phyloP scores from a whole-genome alignment of 2,797 vertebrate genomes.

The Macroramphosus scolopax region DNA sequence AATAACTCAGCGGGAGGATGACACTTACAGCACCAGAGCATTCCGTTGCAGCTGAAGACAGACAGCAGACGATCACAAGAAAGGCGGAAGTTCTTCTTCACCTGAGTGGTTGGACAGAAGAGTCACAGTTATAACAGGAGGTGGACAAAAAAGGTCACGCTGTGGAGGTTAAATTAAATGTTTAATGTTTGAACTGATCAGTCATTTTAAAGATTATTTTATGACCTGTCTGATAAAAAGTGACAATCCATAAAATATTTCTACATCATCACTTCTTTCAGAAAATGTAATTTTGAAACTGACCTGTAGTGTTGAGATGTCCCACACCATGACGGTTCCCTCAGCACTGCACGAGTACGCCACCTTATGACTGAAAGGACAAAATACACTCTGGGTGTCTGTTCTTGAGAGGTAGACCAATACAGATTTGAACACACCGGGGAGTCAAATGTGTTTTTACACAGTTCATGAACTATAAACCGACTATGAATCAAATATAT shows the following conservation, averaged over 20 bases:
- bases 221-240: too few relatives aligned
- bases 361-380: slow-evolving; percentile 69
- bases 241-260: too few relatives aligned
- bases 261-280: too few relatives aligned
- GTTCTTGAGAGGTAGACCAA: too few relatives aligned
- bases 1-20: not conserved
- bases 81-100: slow-evolving; percentile 81
- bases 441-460: too few relatives aligned
- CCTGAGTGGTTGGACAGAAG: slow-evolving; percentile 42
- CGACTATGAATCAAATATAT: too few relatives aligned
- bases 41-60: slow-evolving; percentile 68
- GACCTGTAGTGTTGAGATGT: slow-evolving; percentile 82
- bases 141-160: too few relatives aligned
- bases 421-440: too few relatives aligned
- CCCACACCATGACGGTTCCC: slow-evolving; percentile 88
- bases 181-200: too few relatives aligned
- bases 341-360: slow-evolving; percentile 93
- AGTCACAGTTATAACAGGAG: not conserved
- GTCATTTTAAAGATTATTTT: too few relatives aligned
- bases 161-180: not conserved
- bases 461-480: too few relatives aligned
- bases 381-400: not conserved
- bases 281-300: not conserved
- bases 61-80: slow-evolving; percentile 78
- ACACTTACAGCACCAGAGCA: slow-evolving; percentile 93